These are phyloP conservation scores for Caenorhabditis sulstoni DNA, from an alignment of 2,888 invertebrate species.

Conservation along the genomic window DNA sequence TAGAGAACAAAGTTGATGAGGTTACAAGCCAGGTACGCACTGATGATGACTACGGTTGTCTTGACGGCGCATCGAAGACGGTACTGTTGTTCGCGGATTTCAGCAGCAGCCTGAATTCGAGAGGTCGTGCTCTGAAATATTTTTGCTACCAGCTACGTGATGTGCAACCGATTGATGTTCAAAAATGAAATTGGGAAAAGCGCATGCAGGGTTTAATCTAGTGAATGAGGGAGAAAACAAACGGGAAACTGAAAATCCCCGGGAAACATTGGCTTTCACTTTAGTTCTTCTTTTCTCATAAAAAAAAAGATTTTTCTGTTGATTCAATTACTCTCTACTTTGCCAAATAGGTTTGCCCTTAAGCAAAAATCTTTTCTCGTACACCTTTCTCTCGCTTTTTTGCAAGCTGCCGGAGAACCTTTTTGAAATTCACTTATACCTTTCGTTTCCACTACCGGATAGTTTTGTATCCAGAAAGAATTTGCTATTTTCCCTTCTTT, in stretches of 20 bases:
- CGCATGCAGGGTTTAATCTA: neutral
- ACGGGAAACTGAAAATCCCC: neutral
- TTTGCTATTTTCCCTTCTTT: neutral
- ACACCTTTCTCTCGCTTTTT: slow-evolving; percentile 15
- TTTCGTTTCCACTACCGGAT: too few species aligned
- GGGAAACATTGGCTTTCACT: neutral
- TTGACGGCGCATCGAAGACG: slow-evolving; percentile 67
- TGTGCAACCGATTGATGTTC: neutral
- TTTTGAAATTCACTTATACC: too few species aligned
- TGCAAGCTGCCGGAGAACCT: too few species aligned
- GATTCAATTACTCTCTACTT: slow-evolving; percentile 36
- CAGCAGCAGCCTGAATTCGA: slow-evolving; percentile 51
- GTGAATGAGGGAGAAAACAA: neutral
- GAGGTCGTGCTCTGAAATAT: slow-evolving; percentile 55
- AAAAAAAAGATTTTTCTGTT: slow-evolving; percentile 16
- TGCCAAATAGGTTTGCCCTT: slow-evolving; percentile 50
- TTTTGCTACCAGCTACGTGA: neutral
- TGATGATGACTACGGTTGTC: slow-evolving; percentile 71
- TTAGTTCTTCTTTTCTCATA: neutral
- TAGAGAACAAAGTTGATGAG: slow-evolving; percentile 70
- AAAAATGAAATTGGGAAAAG: neutral
- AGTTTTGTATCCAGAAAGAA: neutral
- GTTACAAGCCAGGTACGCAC: slow-evolving; percentile 72
- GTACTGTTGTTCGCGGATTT: slow-evolving; percentile 65
- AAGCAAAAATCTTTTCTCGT: slow-evolving; percentile 40